Conservation (phyloP, 2,113 vertebrate species). For the Lutjanus erythropterus region DNA sequence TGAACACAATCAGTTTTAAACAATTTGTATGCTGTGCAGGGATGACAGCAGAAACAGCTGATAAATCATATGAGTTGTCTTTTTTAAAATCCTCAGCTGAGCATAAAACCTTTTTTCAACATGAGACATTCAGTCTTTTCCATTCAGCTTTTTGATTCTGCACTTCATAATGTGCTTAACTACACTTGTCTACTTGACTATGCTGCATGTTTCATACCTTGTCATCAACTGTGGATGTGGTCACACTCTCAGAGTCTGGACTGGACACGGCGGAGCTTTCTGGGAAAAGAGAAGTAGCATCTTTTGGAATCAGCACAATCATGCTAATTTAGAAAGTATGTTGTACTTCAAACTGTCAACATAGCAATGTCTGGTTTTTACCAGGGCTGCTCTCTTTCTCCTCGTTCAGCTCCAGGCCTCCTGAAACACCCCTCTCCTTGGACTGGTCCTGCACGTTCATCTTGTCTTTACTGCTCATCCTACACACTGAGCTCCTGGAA, state of each 20-base stretch:
- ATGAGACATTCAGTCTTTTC: background rate
- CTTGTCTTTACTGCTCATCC: slow-evolving; percentile 94
- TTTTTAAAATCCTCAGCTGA: background rate
- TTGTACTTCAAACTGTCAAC: no score
- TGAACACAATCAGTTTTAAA: background rate
- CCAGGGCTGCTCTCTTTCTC: slow-evolving; percentile 80
- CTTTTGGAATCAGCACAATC: background rate
- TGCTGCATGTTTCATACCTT: slow-evolving; percentile 58
- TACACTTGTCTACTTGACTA: background rate
- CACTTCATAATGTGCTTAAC: background rate
- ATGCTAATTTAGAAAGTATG: background rate
- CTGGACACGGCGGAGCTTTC: slow-evolving; percentile 75
- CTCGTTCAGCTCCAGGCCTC: slow-evolving; percentile 84
- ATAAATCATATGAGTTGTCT: background rate
- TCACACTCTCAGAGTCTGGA: slow-evolving; percentile 77
- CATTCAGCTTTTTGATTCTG: background rate
- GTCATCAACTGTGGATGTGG: slow-evolving; percentile 70
- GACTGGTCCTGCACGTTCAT: slow-evolving; percentile 92
- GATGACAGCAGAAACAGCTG: background rate
- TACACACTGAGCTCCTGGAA: slow-evolving; percentile 89
- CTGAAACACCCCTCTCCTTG: slow-evolving; percentile 89
- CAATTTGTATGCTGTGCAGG: no score
- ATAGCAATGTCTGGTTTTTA: slow-evolving; percentile 73
- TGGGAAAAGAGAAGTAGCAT: slow-evolving; percentile 36
- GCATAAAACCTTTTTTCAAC: background rate